phyloP scores from a whole-genome alignment of 2,113 vertebrate species.

The Plecturocebus donacophilus region DNA sequence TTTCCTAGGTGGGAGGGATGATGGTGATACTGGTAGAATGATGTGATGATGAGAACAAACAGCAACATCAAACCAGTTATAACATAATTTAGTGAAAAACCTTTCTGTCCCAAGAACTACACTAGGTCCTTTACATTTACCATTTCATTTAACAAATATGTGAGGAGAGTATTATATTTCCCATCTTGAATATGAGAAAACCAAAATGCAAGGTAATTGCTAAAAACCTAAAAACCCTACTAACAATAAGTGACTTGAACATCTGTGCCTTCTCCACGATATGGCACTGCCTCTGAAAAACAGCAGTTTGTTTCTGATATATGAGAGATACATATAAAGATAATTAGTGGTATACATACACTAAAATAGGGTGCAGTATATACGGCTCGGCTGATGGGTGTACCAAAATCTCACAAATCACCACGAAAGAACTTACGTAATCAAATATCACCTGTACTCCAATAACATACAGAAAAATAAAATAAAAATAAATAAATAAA shows the following conservation, averaged over 20 bases:
- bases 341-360: background rate
- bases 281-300: background rate
- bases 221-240: background rate
- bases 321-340: background rate
- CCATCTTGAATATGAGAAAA: conserved; percentile 1
- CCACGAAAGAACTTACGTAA: too few species aligned
- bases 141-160: background rate
- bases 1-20: background rate
- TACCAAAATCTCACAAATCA: too few species aligned
- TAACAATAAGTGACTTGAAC: background rate
- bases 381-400: too few species aligned
- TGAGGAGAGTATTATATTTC: background rate
- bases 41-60: background rate
- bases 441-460: too few species aligned
- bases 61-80: background rate
- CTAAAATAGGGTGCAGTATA: background rate
- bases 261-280: background rate
- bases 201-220: background rate
- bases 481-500: too few species aligned
- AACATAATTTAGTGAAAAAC: background rate
- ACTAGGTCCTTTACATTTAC: background rate
- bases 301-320: background rate
- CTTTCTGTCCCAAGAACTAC: background rate
- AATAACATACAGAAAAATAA: too few species aligned
- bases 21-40: background rate